Base-by-base conservation (phyloP, 2,888 invertebrate species). In the Tetropium fuscum region DNA sequence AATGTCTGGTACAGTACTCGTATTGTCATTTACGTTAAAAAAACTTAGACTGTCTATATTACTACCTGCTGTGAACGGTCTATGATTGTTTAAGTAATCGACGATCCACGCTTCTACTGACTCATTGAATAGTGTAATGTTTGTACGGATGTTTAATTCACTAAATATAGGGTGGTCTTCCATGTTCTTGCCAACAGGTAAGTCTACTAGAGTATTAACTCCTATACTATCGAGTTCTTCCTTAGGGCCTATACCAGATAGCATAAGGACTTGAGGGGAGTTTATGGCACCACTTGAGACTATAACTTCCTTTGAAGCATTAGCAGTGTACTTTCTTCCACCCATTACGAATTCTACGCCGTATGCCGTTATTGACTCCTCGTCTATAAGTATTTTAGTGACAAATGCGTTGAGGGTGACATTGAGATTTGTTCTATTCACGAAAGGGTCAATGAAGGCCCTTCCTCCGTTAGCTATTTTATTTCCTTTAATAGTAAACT, bases 151-250 rank as follows among this genome's bases (percentile, higher is more conserved):
- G 7, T 4, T n/a, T 11, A 30, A 4, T 2, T n/a, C n/a, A 30
- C n/a, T 7, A n/a, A 86, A 85, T 0, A 88, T 86, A 0, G 88
- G 86, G 68, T 89, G 89, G 73, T 88, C 88, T 55, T 88, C 88
- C 0, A 89, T 78, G 70, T 89, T 89, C 70, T 86, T 85, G 0
- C 89, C 89, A 0, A 89, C 89, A 0, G 87, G 88, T 11, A 88
- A 78, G 59, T 89, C 84, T 54, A 84, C 83, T 16, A 87, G 80
- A 0, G 85, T 81, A 1, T 84, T 84, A 11, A 89, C 85, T 53
- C 86, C 85, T 48, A 86, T 83, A 44, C 82, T 80, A 30, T 83
- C 78, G 1, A 89, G 78, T 32, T 86, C 86, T 6, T 84, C 82
- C 64, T 82, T 85, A 0, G 89, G 87, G 0, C 89, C 89, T 3